phyloP scores from a whole-genome alignment of 2,888 invertebrate genomes.

The Hydrotaea cyrtoneurina region DNA sequence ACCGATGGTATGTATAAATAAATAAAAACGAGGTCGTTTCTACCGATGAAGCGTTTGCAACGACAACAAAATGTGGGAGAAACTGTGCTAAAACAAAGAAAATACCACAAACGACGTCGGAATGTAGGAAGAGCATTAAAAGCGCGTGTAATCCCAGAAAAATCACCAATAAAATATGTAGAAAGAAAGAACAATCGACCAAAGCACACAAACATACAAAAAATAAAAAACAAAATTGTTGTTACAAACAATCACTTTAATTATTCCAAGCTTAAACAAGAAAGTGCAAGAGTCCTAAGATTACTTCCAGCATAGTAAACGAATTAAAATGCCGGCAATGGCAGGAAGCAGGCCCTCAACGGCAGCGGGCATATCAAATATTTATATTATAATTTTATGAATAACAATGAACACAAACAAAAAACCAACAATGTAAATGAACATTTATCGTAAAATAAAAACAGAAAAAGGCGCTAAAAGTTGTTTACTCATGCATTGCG shows the following conservation, averaged over 20 bases:
- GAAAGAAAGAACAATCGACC: too few species aligned
- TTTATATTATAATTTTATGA: too few species aligned
- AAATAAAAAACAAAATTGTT: not conserved
- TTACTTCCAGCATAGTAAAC: too few species aligned
- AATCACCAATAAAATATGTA: too few species aligned
- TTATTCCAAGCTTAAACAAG: too few species aligned
- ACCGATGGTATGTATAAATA: not conserved
- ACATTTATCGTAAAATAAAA: constrained; percentile 23
- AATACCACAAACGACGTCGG: not conserved
- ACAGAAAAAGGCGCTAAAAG: constrained; percentile 56
- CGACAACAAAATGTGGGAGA: not conserved
- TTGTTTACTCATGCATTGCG: constrained; percentile 58
- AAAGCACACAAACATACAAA: too few species aligned
- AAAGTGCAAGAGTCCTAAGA: too few species aligned
- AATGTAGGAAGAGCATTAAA: too few species aligned
- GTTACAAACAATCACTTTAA: not conserved
- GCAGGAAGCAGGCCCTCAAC: too few species aligned
- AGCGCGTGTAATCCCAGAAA: too few species aligned
- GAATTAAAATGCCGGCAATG: too few species aligned
- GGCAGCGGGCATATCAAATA: too few species aligned
- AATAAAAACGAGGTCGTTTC: constrained; percentile 27
- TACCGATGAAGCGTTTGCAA: not conserved
- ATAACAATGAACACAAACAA: constrained; percentile 6
- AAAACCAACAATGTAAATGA: constrained; percentile 17
- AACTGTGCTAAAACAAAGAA: not conserved